Percentiles rank a stretch among this genome's conserved stretches.
These are phyloP conservation scores for Agelastica alni DNA, from an alignment of 2,888 invertebrate species.

Conservation along the genomic window DNA sequence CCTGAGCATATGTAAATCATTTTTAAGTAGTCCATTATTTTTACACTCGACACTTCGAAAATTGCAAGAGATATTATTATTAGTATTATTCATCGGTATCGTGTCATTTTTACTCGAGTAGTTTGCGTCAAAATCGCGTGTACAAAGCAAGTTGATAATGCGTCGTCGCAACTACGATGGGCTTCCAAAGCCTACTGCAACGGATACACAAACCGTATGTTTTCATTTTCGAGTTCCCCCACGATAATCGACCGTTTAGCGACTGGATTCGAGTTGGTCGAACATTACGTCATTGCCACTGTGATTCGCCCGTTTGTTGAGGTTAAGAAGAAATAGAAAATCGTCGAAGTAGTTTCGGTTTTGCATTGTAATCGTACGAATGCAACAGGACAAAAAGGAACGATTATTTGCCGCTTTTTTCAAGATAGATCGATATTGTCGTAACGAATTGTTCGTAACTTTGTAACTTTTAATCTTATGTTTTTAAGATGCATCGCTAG, in stretches of 20 bases:
- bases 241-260: constrained; percentile 5
- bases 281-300: constrained; percentile 17
- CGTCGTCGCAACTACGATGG: neutral
- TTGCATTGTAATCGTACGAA: neutral
- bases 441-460: too few species aligned
- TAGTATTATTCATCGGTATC: neutral
- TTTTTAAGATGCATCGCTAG: too few species aligned
- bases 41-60: neutral
- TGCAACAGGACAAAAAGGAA: too few species aligned
- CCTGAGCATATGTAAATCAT: neutral
- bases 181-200: constrained; percentile 15
- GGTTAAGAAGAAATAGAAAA: constrained; percentile 8
- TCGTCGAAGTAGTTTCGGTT: neutral
- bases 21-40: neutral
- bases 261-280: constrained; percentile 12
- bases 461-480: too few species aligned
- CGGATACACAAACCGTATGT: constrained; percentile 13
- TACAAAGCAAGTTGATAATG: constrained; percentile 6
- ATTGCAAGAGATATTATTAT: neutral
- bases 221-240: constrained; percentile 25
- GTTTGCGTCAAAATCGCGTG: constrained; percentile 13
- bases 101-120: constrained; percentile 1
- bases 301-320: constrained; percentile 13
- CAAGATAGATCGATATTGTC: too few species aligned
- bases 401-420: too few species aligned